phyloP scores from a whole-genome alignment of 64 coral and sea anemone species.

The Actinia equina region DNA sequence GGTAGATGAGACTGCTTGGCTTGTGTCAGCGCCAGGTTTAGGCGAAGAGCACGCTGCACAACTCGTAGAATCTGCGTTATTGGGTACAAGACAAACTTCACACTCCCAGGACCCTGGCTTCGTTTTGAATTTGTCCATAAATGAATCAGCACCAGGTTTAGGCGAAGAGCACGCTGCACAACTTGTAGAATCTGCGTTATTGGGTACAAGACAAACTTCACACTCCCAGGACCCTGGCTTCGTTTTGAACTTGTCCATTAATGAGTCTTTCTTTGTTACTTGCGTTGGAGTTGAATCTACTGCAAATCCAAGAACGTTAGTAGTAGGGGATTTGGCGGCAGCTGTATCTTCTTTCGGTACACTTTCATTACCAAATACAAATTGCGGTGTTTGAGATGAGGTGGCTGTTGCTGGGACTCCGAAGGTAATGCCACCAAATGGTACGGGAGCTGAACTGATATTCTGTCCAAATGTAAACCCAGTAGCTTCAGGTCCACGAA shows the following conservation, averaged over 20 bases:
- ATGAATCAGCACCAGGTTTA: constrained; percentile 2
- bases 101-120: constrained; percentile 45
- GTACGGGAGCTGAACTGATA: neutral
- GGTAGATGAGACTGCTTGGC: too few relatives aligned
- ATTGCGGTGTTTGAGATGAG: neutral
- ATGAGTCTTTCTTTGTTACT: neutral
- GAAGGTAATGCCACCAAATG: constrained; percentile 4
- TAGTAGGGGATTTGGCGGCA: neutral
- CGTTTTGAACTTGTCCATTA: constrained; percentile 52
- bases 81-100: constrained; percentile 20
- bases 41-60: constrained; percentile 30
- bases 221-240: constrained; percentile 73
- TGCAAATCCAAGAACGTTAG: neutral
- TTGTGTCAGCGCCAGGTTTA: neutral
- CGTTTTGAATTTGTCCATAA: too few relatives aligned
- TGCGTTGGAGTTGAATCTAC: neutral
- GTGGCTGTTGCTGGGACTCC: neutral
- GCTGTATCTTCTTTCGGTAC: neutral
- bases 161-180: constrained; percentile 51
- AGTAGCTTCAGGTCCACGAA: neutral
- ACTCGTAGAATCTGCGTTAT: neutral
- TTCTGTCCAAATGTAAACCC: neutral
- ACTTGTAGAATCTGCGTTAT: constrained; percentile 10
- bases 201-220: constrained; percentile 54
- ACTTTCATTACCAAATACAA: neutral